Evolutionary conservation across 2,888 invertebrate species (phyloP).

Genomic region (Cremastinae sp.): DNA sequence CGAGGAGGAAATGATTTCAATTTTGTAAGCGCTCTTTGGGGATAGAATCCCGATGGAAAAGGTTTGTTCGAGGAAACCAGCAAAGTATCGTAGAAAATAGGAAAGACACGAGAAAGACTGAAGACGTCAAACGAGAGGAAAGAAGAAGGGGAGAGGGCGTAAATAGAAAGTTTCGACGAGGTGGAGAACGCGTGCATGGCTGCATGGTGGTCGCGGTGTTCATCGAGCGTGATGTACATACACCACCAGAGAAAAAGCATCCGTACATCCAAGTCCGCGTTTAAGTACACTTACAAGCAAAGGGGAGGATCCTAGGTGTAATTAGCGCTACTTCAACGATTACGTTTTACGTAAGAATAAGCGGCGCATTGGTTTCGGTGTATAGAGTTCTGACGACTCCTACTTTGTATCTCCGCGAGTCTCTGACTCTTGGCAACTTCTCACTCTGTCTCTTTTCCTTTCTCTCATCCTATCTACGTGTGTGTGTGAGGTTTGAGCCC

Average conservation of each 20-base stretch:
- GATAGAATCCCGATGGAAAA: slow-evolving; percentile 21
- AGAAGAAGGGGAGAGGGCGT: slow-evolving; percentile 33
- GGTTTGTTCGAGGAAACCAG: too few species aligned
- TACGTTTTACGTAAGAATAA: slow-evolving; percentile 57
- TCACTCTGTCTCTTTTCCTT: slow-evolving; percentile 4
- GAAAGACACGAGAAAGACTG: slow-evolving; percentile 4
- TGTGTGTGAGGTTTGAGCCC: slow-evolving; percentile 26
- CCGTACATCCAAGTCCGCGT: not conserved
- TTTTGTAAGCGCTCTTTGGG: too few species aligned
- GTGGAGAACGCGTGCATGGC: slow-evolving; percentile 33
- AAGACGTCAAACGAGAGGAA: not conserved
- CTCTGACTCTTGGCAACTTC: slow-evolving; percentile 37
- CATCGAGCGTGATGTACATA: slow-evolving; percentile 23
- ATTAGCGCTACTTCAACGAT: slow-evolving; percentile 60
- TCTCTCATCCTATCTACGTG: slow-evolving; percentile 8
- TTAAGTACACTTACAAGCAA: slow-evolving; percentile 9
- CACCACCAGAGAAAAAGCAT: not conserved
- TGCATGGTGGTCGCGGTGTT: slow-evolving; percentile 30
- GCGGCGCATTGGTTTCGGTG: slow-evolving; percentile 29
- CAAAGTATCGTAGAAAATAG: slow-evolving; percentile 6
- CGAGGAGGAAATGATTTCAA: not conserved
- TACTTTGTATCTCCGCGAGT: slow-evolving; percentile 39
- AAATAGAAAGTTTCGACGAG: slow-evolving; percentile 54
- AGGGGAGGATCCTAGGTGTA: slow-evolving; percentile 46
- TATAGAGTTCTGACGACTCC: slow-evolving; percentile 25